phyloP scores from a whole-genome alignment of 2,888 invertebrate species.

The Spodoptera littoralis region DNA sequence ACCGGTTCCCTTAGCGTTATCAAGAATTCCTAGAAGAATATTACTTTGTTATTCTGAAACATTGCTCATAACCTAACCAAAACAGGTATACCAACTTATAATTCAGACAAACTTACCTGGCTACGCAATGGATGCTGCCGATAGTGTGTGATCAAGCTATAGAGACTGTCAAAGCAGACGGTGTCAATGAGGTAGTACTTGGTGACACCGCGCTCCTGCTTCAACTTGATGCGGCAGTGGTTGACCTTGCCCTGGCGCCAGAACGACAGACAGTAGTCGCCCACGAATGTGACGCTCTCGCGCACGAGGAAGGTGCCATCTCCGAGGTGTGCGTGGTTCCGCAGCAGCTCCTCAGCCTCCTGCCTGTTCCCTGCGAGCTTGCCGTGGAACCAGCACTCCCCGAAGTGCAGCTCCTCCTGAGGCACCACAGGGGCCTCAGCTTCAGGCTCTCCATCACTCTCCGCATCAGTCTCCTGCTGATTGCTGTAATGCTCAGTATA shows the following conservation, averaged over 20 bases:
- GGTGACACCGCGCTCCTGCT: constrained; percentile 95
- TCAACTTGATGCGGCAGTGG: constrained; percentile 97
- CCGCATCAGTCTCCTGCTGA: constrained; percentile 86
- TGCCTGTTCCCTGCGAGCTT: constrained; percentile 93
- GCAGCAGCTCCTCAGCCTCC: constrained; percentile 94
- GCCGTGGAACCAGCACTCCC: constrained; percentile 98
- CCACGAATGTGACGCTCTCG: constrained; percentile 98
- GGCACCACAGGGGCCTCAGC: constrained; percentile 90
- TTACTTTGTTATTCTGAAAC: not conserved
- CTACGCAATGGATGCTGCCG: constrained; percentile 95
- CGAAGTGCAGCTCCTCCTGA: constrained; percentile 96
- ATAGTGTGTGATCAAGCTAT: constrained; percentile 97
- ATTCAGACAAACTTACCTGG: constrained; percentile 85
- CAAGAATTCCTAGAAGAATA: constrained; percentile 91
- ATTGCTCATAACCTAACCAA: not conserved
- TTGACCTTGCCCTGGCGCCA: constrained; percentile 96
- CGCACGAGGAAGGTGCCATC: constrained; percentile 98
- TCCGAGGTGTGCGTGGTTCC: constrained; percentile 93
- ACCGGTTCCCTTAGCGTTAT: constrained; percentile 96
- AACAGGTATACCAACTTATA: not conserved
- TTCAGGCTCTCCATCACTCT: constrained; percentile 90
- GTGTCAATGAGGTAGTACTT: constrained; percentile 97
- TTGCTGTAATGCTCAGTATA: constrained; percentile 92
- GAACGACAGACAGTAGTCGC: constrained; percentile 98
- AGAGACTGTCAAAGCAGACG: constrained; percentile 96